Evolutionary conservation across 2,888 invertebrate genomes (phyloP), one percentile per base, ranked within the genome.

Genomic region (Halictus ligatus): DNA sequence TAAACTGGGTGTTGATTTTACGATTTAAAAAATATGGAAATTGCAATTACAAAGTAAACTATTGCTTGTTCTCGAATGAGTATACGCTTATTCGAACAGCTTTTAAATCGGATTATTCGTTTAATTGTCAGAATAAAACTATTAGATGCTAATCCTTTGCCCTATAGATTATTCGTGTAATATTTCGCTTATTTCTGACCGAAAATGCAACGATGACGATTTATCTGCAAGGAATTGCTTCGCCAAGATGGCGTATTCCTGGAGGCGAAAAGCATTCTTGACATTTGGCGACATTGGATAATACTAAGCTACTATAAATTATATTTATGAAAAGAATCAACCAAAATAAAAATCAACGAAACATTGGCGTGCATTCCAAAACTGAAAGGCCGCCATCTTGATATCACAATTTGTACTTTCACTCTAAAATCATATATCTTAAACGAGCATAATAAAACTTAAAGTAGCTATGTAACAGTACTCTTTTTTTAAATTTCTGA

Each of bases 51-150:
- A 67, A 67, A 35, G 35, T 21, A 67, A 35, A 67, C 10, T 64
- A 15, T 64, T 60, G 15, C 13, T 7, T 18, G 64, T 35, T 3
- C 60, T 60, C 60, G 60, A 25, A 60, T 4, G 13, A 13, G 25
- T 60, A 60, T 25, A 60, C 60, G 60, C 60, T 60, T 60, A 13
- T 60, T 64, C 29, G 7, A 64, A 64, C 60, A 64, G 29, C 6
- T 29, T 29, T 64, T 15, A 64, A 64, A 15, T 29, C 25, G 25
- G 29, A 64, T 64, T 64, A 60, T 29, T 60, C 60, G 60, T 60
- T 64, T 29, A 64, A 64, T 64, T 15, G 60, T 64, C 29, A 64
- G 15, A 29, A 64, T 64, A 29, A 64, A 64, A 64, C 60, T 64
- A 29, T 25, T 29, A 29, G 15, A 64, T 64, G 29, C 60, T 64